Base-by-base conservation (phyloP, 1,140 invertebrate genomes). In the Diploscapter pachys region DNA sequence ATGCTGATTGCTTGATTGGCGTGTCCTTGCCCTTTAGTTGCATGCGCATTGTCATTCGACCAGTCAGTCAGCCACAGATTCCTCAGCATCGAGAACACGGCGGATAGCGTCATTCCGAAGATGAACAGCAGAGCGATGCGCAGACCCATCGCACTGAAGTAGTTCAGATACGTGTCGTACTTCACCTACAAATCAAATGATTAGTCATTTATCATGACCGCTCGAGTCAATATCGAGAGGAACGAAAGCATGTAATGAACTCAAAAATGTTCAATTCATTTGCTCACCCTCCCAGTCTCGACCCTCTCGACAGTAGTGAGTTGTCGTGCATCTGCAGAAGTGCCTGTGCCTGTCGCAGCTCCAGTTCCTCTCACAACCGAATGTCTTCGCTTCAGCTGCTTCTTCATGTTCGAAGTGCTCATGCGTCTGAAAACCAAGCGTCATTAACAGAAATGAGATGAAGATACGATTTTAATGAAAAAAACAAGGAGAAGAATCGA, bases 61-160 rank as follows among this genome's bases (percentile, higher is more conserved):
- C 83, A 84, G 63, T 82, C 82, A 31, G 83, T 80, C 0, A 84
- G 78, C 83, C 83, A 84, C n/a, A 84, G 67, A 70, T 84, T 84
- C 57, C 83, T 70, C 54, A 68, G 61, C 81, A 84, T 84, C 52
- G 83, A 85, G 13, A 81, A 74, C 9, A 80, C 55, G 2, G 83
- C 85, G 50, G 76, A 78, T 0, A 76, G 48, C 8, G 71, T 81
- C 73, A 84, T 79, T 31, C 83, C 83, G 50, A 78, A 5, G 11
- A 80, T 61, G 66, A 84, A 84, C 5, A 83, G 62, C 4, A 71
- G 6, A 52, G 78, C 81, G 13, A 85, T 68, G n/a, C 61, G 61
- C 9, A 81, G 62, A 13, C 83, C 81, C 83, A 84, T 85, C 48
- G 83, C 75, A 63, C 77, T 61, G 63, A 84, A 84, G 55, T 84